These are phyloP conservation scores for Gnatocerus cornutus DNA, from an alignment of 2,888 invertebrate species.

Conservation along the genomic window DNA sequence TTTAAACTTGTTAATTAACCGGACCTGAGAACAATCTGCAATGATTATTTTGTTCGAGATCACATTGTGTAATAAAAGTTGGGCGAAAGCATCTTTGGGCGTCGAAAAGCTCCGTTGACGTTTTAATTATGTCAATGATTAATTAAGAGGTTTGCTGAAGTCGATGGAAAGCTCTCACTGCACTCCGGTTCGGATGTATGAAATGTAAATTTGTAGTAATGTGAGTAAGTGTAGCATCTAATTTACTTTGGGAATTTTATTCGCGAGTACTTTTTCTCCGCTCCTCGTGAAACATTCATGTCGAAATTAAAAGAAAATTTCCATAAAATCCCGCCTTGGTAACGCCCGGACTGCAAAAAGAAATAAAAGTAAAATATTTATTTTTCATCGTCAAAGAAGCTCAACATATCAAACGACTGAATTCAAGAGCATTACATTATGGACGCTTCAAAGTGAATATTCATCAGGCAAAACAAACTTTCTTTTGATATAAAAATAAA, in stretches of 20 bases:
- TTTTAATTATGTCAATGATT: conserved; percentile 45
- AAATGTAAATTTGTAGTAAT: conserved; percentile 40
- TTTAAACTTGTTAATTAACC: conserved; percentile 60
- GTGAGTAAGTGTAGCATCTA: conserved; percentile 38
- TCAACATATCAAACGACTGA: conserved; percentile 56
- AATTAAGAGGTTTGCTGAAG: conserved; percentile 35
- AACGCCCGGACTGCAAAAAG: conserved; percentile 48
- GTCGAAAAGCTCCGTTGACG: conserved; percentile 33
- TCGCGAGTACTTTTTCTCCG: conserved; percentile 32
- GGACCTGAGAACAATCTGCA: conserved; percentile 48
- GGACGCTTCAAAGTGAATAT: conserved; percentile 57
- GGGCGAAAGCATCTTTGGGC: conserved; percentile 21
- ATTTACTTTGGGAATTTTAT: conserved; percentile 36
- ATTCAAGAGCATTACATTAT: conserved; percentile 54
- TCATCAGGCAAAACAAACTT: conserved; percentile 53
- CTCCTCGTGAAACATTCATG: conserved; percentile 48
- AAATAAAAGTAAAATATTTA: conserved; percentile 56
- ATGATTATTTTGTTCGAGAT: conserved; percentile 52
- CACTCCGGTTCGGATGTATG: conserved; percentile 12
- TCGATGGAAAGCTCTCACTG: conserved; percentile 10
- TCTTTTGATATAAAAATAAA: conserved; percentile 47
- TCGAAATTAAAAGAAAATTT: conserved; percentile 52
- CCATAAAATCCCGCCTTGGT: conserved; percentile 50
- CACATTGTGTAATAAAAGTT: conserved; percentile 53
- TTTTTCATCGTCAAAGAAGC: conserved; percentile 55